These are phyloP conservation scores for Paradoxurus hermaphroditus DNA, from an alignment of 2,113 vertebrate genomes.

Conservation along the genomic window DNA sequence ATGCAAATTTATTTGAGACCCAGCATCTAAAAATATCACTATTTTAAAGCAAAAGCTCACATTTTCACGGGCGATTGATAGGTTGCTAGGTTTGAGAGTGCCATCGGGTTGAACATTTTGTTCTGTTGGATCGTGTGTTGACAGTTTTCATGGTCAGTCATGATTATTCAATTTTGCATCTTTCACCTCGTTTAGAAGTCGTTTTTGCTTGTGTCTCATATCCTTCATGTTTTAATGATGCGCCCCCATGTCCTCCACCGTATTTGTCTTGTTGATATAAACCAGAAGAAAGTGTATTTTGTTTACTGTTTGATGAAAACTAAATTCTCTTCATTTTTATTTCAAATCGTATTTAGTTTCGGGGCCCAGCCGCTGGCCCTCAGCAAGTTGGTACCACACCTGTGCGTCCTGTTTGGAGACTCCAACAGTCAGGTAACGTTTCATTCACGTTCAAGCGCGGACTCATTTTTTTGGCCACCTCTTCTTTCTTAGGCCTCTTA, in stretches of 20 bases:
- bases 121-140: conserved; percentile 20
- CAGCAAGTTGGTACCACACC: conserved; percentile 94
- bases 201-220: conserved; percentile 45
- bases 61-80: conserved; percentile 39
- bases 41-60: conserved; percentile 38
- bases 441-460: conserved; percentile 1
- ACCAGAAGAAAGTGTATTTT: conserved; percentile 32
- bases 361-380: conserved; percentile 90
- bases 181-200: conserved; percentile 34
- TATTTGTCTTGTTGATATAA: conserved; percentile 32
- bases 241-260: not conserved
- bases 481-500: conserved; percentile 8
- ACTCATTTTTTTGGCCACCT: not conserved
- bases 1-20: conserved; percentile 39
- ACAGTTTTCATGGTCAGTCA: conserved; percentile 30
- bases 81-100: conserved; percentile 1
- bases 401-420: conserved; percentile 92
- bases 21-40: not conserved
- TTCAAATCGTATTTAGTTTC: conserved; percentile 80
- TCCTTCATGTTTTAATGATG: conserved; percentile 41
- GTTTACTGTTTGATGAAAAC: conserved; percentile 45
- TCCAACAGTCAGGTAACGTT: conserved; percentile 93
- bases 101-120: conserved; percentile 48
- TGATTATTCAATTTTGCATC: conserved; percentile 7
- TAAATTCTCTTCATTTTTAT: conserved; percentile 23